Percentiles rank a stretch among this genome's conserved stretches.
Evolutionary conservation across 2,797 vertebrate species (phyloP).

Genomic region (Gadopsis marmoratus): DNA sequence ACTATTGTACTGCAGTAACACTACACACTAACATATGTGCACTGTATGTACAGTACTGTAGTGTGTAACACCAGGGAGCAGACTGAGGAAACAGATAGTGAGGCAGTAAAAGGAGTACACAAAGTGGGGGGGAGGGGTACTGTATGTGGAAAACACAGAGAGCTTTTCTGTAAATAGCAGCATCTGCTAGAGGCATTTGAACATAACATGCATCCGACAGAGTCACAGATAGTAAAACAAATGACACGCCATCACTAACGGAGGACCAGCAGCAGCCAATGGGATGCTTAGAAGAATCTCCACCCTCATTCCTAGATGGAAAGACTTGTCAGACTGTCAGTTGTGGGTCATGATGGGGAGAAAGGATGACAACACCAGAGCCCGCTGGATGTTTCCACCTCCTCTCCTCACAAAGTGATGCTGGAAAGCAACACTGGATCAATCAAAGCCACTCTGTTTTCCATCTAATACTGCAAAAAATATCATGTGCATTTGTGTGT

Average conservation of each 20-base stretch:
- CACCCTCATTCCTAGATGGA: slow-evolving; percentile 4
- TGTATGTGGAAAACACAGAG: neutral
- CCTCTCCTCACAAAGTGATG: neutral
- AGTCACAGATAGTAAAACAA: slow-evolving; percentile 3
- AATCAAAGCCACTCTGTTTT: neutral
- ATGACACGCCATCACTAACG: slow-evolving; percentile 15
- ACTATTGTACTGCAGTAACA: too few relatives aligned
- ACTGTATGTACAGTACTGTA: too few relatives aligned
- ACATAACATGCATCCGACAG: slow-evolving; percentile 23
- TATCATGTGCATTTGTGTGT: neutral
- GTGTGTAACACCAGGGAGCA: too few relatives aligned
- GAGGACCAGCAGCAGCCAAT: slow-evolving; percentile 30
- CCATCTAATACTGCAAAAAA: neutral
- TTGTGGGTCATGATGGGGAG: slow-evolving; percentile 4
- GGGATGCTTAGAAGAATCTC: neutral
- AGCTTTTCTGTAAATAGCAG: slow-evolving; percentile 29
- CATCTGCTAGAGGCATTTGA: slow-evolving; percentile 28
- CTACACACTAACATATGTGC: too few relatives aligned
- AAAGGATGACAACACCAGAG: neutral
- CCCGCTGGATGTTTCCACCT: neutral
- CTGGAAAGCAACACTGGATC: slow-evolving; percentile 5
- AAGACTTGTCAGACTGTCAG: neutral
- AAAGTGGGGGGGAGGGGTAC: neutral
- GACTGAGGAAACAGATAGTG: neutral
- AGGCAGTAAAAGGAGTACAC: neutral